Conservation (phyloP, 64 coral and sea anemone species). For the Porites lutea region DNA sequence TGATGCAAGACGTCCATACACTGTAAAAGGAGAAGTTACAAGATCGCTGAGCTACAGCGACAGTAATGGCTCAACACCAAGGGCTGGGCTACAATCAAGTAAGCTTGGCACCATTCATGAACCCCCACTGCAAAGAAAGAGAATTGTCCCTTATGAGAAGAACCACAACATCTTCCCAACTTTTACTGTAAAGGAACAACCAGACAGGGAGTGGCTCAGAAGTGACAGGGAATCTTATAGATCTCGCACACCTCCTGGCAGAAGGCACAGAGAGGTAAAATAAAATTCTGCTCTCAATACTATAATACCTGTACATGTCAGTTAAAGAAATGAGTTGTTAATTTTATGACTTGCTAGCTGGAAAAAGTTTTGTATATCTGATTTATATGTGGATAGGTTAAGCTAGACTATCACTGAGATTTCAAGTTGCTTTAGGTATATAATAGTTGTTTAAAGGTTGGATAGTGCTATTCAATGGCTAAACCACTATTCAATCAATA, state of each 20-base stretch:
- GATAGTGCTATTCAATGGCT: too few relatives aligned
- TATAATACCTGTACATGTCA: too few relatives aligned
- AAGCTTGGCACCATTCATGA: slow-evolving; percentile 83
- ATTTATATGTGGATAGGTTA: too few relatives aligned
- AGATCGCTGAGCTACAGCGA: slow-evolving; percentile 59
- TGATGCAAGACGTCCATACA: slow-evolving; percentile 66
- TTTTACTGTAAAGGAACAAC: slow-evolving; percentile 81
- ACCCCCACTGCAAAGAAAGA: slow-evolving; percentile 87
- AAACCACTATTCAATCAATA: too few relatives aligned
- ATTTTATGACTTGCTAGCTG: too few relatives aligned
- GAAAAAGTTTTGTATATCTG: too few relatives aligned
- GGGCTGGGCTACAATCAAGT: slow-evolving; percentile 79
- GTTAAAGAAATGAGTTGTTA: too few relatives aligned
- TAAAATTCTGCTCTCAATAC: neutral
- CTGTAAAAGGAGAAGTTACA: slow-evolving; percentile 87
- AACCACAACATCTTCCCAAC: slow-evolving; percentile 96
- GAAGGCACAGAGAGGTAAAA: slow-evolving; percentile 20
- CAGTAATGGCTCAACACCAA: slow-evolving; percentile 73
- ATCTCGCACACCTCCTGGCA: slow-evolving; percentile 31
- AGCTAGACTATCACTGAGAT: too few relatives aligned
- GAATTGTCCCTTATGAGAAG: slow-evolving; percentile 89
- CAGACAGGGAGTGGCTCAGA: slow-evolving; percentile 80
- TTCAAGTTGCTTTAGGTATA: too few relatives aligned
- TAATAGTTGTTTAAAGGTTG: too few relatives aligned
- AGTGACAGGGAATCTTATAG: slow-evolving; percentile 10